Percentiles rank a stretch among this genome's conserved stretches.
These are phyloP conservation scores for Hymenochirus boettgeri DNA, from an alignment of 2,113 vertebrate genomes.

Conservation along the genomic window DNA sequence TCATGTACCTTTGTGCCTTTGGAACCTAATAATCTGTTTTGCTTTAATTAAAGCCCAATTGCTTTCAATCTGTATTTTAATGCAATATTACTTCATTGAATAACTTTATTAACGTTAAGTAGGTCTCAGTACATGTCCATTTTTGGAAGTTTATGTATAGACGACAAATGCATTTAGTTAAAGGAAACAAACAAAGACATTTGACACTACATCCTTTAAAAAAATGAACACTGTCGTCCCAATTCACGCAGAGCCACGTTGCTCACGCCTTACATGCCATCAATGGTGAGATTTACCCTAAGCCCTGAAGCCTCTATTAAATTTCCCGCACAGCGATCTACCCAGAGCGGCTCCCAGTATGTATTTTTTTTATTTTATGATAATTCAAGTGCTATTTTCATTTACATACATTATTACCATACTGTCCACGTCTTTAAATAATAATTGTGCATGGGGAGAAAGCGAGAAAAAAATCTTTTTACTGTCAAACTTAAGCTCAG, in stretches of 20 bases:
- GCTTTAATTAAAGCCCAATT: slow-evolving; percentile 30
- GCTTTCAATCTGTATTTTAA: slow-evolving; percentile 37
- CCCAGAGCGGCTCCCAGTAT: no score
- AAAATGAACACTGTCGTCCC: slow-evolving; percentile 10
- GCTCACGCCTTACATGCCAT: no score
- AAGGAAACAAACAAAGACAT: not conserved
- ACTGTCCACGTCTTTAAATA: not conserved
- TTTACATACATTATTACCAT: not conserved
- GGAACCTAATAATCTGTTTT: slow-evolving; percentile 12
- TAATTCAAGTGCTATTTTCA: not conserved
- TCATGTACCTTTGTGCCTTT: slow-evolving; percentile 15
- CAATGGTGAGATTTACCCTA: no score
- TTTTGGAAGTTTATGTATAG: slow-evolving; percentile 8
- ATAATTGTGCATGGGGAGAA: no score
- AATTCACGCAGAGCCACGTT: no score
- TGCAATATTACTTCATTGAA: slow-evolving; percentile 40
- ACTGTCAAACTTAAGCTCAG: not conserved
- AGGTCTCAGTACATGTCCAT: slow-evolving; percentile 18
- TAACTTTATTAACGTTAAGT: slow-evolving; percentile 45
- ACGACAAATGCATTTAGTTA: slow-evolving; percentile 21
- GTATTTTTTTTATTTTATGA: slow-evolving; percentile 2
- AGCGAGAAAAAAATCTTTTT: slow-evolving; percentile 11
- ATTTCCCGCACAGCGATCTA: no score
- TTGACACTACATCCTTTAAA: slow-evolving; percentile 1
- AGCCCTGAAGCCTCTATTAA: no score